phyloP scores from a whole-genome alignment of 2,888 invertebrate species.

The Agriopis leucophaearia region DNA sequence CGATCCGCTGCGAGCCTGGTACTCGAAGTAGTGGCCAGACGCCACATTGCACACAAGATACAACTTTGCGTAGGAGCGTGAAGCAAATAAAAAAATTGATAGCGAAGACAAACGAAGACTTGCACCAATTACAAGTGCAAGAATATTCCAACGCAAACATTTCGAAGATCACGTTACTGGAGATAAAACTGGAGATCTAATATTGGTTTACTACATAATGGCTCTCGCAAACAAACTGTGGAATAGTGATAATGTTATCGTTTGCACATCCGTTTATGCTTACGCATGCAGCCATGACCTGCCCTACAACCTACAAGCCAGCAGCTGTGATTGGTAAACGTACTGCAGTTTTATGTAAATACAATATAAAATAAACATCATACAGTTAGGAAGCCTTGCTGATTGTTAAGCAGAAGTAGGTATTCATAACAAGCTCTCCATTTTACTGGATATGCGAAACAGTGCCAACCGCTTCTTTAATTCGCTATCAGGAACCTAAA shows the following conservation, averaged over 20 bases:
- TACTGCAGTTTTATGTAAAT: constrained; percentile 66
- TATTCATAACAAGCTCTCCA: constrained; percentile 25
- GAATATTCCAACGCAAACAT: constrained; percentile 31
- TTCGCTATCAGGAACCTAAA: constrained; percentile 21
- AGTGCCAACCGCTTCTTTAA: constrained; percentile 17
- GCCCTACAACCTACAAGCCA: constrained; percentile 81
- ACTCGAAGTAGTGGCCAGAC: constrained; percentile 71
- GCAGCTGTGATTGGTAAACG: constrained; percentile 68
- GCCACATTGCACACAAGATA: constrained; percentile 60
- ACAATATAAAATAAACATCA: constrained; percentile 44
- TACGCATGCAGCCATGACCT: constrained; percentile 83
- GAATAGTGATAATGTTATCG: constrained; percentile 76
- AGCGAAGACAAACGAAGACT: constrained; percentile 6
- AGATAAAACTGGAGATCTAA: constrained; percentile 46
- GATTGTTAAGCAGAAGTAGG: constrained; percentile 22
- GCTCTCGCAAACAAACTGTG: constrained; percentile 57
- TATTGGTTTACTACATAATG: constrained; percentile 53
- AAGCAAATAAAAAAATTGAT: constrained; percentile 36
- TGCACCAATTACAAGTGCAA: constrained; percentile 1
- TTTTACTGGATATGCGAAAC: constrained; percentile 15
- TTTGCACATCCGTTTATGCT: constrained; percentile 79
- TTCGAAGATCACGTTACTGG: constrained; percentile 39
- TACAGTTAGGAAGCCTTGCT: constrained; percentile 24
- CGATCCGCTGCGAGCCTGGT: constrained; percentile 82
- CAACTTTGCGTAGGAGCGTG: constrained; percentile 46